phyloP scores from a whole-genome alignment of 2,113 vertebrate species.

The Taurulus bubalis region DNA sequence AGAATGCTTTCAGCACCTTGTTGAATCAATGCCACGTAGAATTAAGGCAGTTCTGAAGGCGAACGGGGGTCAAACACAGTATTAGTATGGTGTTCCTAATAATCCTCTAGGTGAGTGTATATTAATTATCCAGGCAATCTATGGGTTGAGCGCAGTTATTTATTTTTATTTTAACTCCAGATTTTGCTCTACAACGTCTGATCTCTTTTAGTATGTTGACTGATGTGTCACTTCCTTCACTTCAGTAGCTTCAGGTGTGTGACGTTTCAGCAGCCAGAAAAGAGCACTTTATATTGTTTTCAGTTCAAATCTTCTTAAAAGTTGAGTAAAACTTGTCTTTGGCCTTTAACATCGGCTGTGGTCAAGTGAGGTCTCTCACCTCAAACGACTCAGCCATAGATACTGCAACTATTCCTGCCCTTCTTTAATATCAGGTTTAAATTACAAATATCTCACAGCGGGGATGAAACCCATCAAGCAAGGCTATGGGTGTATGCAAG shows the following conservation, averaged over 20 bases:
- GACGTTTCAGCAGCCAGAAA: neutral
- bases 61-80: no score
- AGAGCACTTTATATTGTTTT: neutral
- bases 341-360: slow-evolving; percentile 50
- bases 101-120: no score
- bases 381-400: slow-evolving; percentile 61
- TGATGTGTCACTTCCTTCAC: neutral
- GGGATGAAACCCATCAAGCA: slow-evolving; percentile 56
- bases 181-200: neutral
- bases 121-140: neutral
- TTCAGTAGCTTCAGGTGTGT: neutral
- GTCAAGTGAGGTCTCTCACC: slow-evolving; percentile 73
- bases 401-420: slow-evolving; percentile 74
- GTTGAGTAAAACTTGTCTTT: slow-evolving; percentile 2
- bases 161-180: neutral
- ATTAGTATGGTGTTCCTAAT: no score
- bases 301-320: slow-evolving; percentile 8
- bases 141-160: no score
- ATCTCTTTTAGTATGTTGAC: neutral
- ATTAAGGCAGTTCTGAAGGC: no score
- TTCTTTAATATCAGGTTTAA: slow-evolving; percentile 71
- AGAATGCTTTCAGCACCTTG: no score
- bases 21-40: no score
- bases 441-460: slow-evolving; percentile 73
- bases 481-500: slow-evolving; percentile 44